Conservation (phyloP, 2,888 invertebrate genomes). For the Volucella inflata region DNA sequence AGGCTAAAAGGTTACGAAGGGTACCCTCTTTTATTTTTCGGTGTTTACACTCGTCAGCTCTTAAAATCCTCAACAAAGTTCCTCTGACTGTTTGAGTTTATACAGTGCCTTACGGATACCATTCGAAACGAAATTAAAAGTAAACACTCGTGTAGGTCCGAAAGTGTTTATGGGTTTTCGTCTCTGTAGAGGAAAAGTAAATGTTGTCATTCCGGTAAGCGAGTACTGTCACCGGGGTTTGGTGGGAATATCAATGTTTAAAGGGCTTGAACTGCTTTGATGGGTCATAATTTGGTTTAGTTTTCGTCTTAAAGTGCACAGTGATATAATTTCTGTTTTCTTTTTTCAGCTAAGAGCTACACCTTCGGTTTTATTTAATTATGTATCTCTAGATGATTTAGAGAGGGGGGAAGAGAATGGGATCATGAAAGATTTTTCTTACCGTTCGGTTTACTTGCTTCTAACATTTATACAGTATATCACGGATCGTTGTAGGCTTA, state of each 20-base stretch:
- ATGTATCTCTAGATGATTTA: neutral
- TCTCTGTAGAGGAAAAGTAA: conserved; percentile 45
- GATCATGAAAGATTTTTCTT: conserved; percentile 27
- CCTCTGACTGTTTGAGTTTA: conserved; percentile 24
- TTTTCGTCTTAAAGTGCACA: neutral
- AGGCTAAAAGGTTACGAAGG: conserved; percentile 65
- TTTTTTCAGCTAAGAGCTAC: neutral
- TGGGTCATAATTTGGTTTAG: no score
- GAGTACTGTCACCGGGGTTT: conserved; percentile 9
- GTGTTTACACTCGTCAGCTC: conserved; percentile 17
- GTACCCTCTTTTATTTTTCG: conserved; percentile 6
- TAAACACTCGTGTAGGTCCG: conserved; percentile 48
- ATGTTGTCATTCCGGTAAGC: conserved; percentile 47
- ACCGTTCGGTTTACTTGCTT: conserved; percentile 56
- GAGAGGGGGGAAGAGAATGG: neutral
- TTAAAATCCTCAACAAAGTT: conserved; percentile 33
- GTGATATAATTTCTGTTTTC: neutral
- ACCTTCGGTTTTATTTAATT: no score
- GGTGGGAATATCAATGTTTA: conserved; percentile 18
- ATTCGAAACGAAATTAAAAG: conserved; percentile 70
- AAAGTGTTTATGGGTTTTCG: neutral
- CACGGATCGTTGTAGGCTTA: conserved; percentile 28
- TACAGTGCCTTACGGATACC: conserved; percentile 35
- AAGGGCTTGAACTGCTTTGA: neutral
- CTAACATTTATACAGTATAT: conserved; percentile 44